Evolutionary conservation across 2,113 vertebrate species (phyloP).

Genomic region (Psettodes erumei): DNA sequence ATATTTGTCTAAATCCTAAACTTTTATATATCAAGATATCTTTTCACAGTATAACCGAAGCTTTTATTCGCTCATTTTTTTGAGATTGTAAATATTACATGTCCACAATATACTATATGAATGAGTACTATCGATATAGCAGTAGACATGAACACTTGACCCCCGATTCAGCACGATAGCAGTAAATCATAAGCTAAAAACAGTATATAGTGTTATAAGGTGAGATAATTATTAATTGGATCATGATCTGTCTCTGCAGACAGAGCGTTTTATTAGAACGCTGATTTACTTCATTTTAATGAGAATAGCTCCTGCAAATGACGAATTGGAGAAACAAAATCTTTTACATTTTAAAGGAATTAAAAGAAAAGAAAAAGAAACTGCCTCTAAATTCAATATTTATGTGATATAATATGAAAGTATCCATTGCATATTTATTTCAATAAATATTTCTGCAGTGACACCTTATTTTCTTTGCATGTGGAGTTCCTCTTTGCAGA

Average conservation of each 20-base stretch:
- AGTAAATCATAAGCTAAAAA: slow-evolving; percentile 69
- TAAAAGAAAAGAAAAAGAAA: slow-evolving; percentile 69
- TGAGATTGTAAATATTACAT: slow-evolving; percentile 97
- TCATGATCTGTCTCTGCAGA: slow-evolving; percentile 42
- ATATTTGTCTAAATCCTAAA: slow-evolving; percentile 83
- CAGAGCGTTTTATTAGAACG: slow-evolving; percentile 43
- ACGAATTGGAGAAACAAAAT: slow-evolving; percentile 63
- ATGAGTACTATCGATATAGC: slow-evolving; percentile 83
- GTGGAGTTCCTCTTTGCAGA: slow-evolving; percentile 5
- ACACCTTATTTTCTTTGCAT: slow-evolving; percentile 36
- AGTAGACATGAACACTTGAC: slow-evolving; percentile 88
- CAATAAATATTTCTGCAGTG: slow-evolving; percentile 83
- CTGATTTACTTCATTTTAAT: slow-evolving; percentile 55
- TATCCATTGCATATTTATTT: slow-evolving; percentile 83
- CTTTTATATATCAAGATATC: slow-evolving; percentile 83
- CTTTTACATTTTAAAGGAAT: slow-evolving; percentile 46
- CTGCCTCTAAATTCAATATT: slow-evolving; percentile 76
- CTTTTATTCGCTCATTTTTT: slow-evolving; percentile 84
- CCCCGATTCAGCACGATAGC: slow-evolving; percentile 67
- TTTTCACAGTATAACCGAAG: slow-evolving; percentile 82
- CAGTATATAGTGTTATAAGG: slow-evolving; percentile 69
- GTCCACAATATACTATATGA: slow-evolving; percentile 85
- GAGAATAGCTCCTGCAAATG: slow-evolving; percentile 22
- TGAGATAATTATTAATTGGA: slow-evolving; percentile 58
- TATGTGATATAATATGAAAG: slow-evolving; percentile 78